Evolutionary conservation across 1,140 invertebrate genomes (phyloP), one percentile per base, ranked within the genome.

Genomic region (Coelopa frigida): DNA sequence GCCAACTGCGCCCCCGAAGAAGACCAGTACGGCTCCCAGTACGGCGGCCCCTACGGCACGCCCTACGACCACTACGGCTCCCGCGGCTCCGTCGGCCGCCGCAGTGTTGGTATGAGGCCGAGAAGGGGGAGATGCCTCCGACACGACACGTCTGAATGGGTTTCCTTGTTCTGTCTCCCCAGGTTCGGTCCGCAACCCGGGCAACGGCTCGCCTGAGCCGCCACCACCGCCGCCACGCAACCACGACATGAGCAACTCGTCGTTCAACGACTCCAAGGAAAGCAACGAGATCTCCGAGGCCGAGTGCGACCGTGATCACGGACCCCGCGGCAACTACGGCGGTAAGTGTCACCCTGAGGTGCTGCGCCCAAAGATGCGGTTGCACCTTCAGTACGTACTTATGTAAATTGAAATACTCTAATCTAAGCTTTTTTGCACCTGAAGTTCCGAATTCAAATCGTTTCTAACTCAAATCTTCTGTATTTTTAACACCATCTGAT

Each of bases 271-370:
- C 65, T 89, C 85, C 61, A 91, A 90, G 72, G 88, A 90, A 61
- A 90, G 87, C 70, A 92, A 91, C 72, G 88, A 93, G 72, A 89
- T 90, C 68, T 91, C 87, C 62, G 89, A 93, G 74, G 88, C 88
- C 56, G 89, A 92, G 71, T 92, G 88, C 71, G 89, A 92, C 73
- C 83, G 83, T 52, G 83, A 85, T 65, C 82, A 85, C 81, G 58
- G 78, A 84, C 59, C 82, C 78, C 71, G 74, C 53, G 59, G 82
- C 48, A 84, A 78, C 52, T 85, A 85, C 65, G 81, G 81, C 57
- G 83, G 83, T 85, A 68, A 79, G 78, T 78, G n/a, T n/a, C n/a
- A 54, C 7, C n/a, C n/a, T n/a, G n/a, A n/a, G n/a, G n/a, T n/a
- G n/a, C n/a, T n/a, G n/a, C 44, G 0, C 35, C 24, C 11, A 47